Base-by-base conservation (phyloP, 2,113 vertebrate species). In the Phoxinus phoxinus region DNA sequence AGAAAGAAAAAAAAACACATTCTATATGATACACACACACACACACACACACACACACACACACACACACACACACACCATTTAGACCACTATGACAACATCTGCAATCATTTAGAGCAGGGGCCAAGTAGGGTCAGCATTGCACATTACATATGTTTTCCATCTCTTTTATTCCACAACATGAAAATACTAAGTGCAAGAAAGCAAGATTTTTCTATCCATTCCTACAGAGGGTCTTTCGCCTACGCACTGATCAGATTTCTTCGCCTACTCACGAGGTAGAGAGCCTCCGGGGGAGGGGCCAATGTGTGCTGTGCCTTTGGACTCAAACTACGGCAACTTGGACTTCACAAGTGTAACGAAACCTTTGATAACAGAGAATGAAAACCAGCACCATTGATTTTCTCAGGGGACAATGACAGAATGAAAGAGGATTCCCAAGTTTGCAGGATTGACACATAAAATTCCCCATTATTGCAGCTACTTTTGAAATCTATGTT, bases 71-170 rank as follows among this genome's bases (percentile, higher is more conserved):
- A 46, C 44, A 13, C 44, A 46, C 44, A 46, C 44, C 90, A 90
- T 87, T 84, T 87, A 89, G 87, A 51, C 87, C 83, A 91, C 91
- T 56, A 59, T 76, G 86, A 85, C 86, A 53, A 90, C 94, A 94
- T 94, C 93, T 95, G 94, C 92, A 94, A 93, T 92, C 92, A 93
- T 94, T 94, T 92, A 91, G 87, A 89, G 82, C 87, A 89, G 27
- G 72, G 91, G 91, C 91, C 92, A 92, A 93, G 89, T 89, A 90
- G 87, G 30, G 90, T 86, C 91, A 88, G 90, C 93, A 93, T 92
- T 90, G 92, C 89, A 88, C 92, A 94, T 94, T 94, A 94, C 94
- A 94, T 93, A 86, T 90, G 93, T 94, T 94, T 94, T 94, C 94
- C 93, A 94, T 91, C 91, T 89, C 92, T 92, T 59, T 32, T 90